A percentile compares a stretch with the other conserved stretches of the same genome.
These are phyloP conservation scores for Dione juno DNA, from an alignment of 2,888 invertebrate genomes.

Conservation along the genomic window DNA sequence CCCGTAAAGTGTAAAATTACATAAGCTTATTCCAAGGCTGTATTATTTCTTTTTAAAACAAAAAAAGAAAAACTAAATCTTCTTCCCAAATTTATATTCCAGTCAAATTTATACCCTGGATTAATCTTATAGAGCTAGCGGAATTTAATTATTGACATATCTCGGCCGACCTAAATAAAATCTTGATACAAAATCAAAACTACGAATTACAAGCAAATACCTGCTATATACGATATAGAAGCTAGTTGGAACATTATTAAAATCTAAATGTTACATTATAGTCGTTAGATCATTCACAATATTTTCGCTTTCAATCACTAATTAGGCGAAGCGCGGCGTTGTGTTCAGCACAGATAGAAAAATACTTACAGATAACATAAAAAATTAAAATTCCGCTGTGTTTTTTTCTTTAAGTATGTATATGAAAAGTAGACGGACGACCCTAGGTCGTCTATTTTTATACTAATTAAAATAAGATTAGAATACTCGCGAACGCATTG, in stretches of 20 bases:
- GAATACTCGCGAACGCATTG: not conserved
- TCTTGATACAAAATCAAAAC: not conserved
- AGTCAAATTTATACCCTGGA: too few relatives aligned
- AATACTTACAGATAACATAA: not conserved
- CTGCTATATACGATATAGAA: too few relatives aligned
- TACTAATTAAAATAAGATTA: constrained; percentile 23
- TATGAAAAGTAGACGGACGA: too few relatives aligned
- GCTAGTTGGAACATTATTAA: too few relatives aligned
- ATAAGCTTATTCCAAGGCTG: not conserved
- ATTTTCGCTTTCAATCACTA: too few relatives aligned
- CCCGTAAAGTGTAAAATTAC: not conserved
- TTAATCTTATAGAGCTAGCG: not conserved
- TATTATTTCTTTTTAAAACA: not conserved
- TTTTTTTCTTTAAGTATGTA: too few relatives aligned
- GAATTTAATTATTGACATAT: too few relatives aligned
- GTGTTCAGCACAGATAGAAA: too few relatives aligned
- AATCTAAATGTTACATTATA: too few relatives aligned
- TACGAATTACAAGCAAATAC: not conserved
- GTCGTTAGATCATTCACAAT: too few relatives aligned
- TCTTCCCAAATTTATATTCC: not conserved
- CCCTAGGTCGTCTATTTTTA: not conserved
- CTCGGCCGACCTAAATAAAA: not conserved
- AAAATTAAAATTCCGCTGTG: too few relatives aligned
- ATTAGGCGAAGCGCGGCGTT: too few relatives aligned
- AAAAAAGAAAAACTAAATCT: not conserved